These are phyloP conservation scores for Drosophila subobscura DNA, from an alignment of 1,140 invertebrate genomes.

Conservation along the genomic window DNA sequence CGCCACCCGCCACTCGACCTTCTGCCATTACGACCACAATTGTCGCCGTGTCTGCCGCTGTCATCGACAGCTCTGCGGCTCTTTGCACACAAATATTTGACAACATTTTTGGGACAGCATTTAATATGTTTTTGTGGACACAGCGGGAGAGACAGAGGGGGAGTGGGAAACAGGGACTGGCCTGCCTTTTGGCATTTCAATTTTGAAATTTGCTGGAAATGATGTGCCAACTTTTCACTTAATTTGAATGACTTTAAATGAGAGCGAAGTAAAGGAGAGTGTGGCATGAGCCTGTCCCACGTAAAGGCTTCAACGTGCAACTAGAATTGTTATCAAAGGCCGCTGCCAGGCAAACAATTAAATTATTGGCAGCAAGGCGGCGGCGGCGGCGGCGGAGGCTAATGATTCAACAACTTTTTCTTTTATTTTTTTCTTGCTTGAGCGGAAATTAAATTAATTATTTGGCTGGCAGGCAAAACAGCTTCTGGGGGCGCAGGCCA, in stretches of 20 bases:
- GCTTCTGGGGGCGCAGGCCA: no score
- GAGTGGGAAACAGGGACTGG: neutral
- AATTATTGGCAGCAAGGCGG: constrained; percentile 53
- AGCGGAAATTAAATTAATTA: constrained; percentile 71
- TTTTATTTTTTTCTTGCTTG: constrained; percentile 4
- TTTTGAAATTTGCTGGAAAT: constrained; percentile 14
- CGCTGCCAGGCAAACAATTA: constrained; percentile 63
- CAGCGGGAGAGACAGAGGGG: neutral
- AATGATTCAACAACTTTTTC: constrained; percentile 54
- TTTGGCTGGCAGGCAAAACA: constrained; percentile 23
- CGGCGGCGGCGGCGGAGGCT: neutral
- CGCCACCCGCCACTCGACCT: constrained; percentile 58
- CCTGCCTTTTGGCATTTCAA: constrained; percentile 3
- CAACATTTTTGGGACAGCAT: constrained; percentile 28
- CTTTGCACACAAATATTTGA: constrained; percentile 10
- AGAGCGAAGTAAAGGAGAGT: no score
- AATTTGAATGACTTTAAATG: constrained; percentile 58
- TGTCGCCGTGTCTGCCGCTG: constrained; percentile 32
- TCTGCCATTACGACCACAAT: constrained; percentile 16
- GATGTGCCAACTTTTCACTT: constrained; percentile 65
- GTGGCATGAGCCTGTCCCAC: no score
- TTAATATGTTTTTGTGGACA: constrained; percentile 34
- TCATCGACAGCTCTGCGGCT: constrained; percentile 34
- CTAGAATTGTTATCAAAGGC: constrained; percentile 61
- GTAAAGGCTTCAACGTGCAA: neutral